Base-by-base conservation (phyloP, 2,797 vertebrate species). In the Argyrosomus regius region DNA sequence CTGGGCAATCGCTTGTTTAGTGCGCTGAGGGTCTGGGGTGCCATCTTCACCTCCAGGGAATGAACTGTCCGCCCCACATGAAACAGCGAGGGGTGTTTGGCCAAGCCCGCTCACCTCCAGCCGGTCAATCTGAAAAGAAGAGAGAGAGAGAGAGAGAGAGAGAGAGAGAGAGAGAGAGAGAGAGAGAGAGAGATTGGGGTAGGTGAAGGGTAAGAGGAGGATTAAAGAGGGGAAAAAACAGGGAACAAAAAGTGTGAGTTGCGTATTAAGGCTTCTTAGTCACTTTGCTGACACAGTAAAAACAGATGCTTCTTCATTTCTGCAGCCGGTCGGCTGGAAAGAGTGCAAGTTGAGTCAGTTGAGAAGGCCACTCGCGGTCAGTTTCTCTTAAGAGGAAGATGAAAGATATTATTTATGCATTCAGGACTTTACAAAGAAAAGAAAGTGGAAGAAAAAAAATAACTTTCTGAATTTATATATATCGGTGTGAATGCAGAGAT, bases 1-100 rank as follows among this genome's bases (percentile, higher is more conserved):
- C 77, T 99, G 98, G 2, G 96, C 95, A n/a, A 99, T 98, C 20
- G 96, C 98, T 89, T 97, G 97, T 91, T 97, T 98, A 2, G 97
- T 98, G 63, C 98, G 95, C 92, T 99, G 98, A 1, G 97, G 97
- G 86, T 99, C 98, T 3, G 96, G 97, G 9, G 95, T 93, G 20
- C 88, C 92, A 57, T 99, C 98, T n/a, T 99, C 98, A 0, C 90
- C 95, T 0, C 93, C 91, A 0, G 94, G 90, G 85, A 96, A 94
- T 12, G 96, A 96, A 78, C 96, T 87, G 80, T 98, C 98, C 0
- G 94, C 92, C 77, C 96, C 97, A 0, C 96, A 98, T 78, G 97
- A 96, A 85, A 96, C 95, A 16, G 93, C 85, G 24, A 92, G 86
- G 0, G 92, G 84, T 3, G 94, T 89, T 53, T 95, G 95, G 39